A percentile compares a stretch with the other conserved stretches of the same genome.
Evolutionary conservation across 1,140 invertebrate species (phyloP).

Genomic region (Monochamus saltuarius): DNA sequence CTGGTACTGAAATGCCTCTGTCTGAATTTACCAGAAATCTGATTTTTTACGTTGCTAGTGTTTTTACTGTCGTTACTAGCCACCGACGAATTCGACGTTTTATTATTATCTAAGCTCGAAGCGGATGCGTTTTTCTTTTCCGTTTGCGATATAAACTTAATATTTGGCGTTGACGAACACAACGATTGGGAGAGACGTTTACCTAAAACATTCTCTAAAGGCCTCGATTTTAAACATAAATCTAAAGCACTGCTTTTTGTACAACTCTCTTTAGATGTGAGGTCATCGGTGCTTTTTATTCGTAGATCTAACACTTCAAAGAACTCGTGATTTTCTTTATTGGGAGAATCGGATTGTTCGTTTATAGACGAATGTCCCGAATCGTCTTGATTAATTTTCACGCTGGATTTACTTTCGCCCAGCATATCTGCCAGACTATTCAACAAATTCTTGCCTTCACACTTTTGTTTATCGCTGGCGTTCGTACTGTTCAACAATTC

Average conservation of each 20-base stretch:
- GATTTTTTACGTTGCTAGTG: too few species aligned
- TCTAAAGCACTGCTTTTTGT: background rate
- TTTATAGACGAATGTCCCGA: constrained; percentile 30
- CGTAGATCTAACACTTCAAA: constrained; percentile 19
- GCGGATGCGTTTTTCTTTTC: constrained; percentile 1
- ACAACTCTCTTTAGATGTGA: too few species aligned
- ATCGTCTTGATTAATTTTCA: constrained; percentile 16
- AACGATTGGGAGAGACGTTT: background rate
- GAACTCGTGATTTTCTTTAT: constrained; percentile 4
- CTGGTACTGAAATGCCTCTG: constrained; percentile 5
- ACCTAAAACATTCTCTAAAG: background rate
- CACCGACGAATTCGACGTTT: constrained; percentile 10
- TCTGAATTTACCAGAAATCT: constrained; percentile 16
- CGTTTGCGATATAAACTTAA: background rate
- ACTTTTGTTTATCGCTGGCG: constrained; percentile 18
- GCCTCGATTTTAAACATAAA: background rate
- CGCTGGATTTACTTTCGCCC: constrained; percentile 2
- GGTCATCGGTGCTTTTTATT: background rate
- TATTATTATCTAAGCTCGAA: constrained; percentile 1
- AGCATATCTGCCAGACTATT: constrained; percentile 25
- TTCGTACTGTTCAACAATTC: constrained; percentile 24
- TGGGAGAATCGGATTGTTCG: constrained; percentile 8
- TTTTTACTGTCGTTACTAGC: constrained; percentile 4
- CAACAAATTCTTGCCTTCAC: constrained; percentile 24
- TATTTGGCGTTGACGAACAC: background rate